Conservation (phyloP, 2,888 invertebrate species). For the Plemyria rubiginata region DNA sequence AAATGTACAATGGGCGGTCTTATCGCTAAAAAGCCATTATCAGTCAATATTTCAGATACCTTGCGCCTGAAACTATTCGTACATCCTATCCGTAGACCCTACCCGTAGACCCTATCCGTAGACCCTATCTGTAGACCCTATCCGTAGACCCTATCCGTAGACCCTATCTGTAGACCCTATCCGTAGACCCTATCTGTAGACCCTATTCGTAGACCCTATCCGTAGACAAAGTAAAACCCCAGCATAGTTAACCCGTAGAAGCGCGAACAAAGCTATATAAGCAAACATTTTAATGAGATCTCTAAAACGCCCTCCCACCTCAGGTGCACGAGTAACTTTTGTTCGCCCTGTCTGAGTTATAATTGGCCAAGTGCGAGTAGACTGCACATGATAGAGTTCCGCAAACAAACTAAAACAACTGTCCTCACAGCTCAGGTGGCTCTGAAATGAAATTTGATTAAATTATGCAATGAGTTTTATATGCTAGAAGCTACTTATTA, state of each 20-base stretch:
- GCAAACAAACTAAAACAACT: background rate
- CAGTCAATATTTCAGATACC: too few species aligned
- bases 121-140: too few species aligned
- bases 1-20: too few species aligned
- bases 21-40: too few species aligned
- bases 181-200: too few species aligned
- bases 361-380: constrained; percentile 3
- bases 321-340: constrained; percentile 4
- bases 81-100: too few species aligned
- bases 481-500: too few species aligned
- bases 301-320: constrained; percentile 2
- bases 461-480: background rate
- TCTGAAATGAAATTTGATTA: background rate
- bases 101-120: too few species aligned
- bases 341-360: constrained; percentile 3
- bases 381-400: background rate
- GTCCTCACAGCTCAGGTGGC: background rate
- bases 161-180: too few species aligned
- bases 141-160: too few species aligned
- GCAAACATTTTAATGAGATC: constrained; percentile 26
- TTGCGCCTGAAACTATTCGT: too few species aligned
- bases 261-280: constrained; percentile 6
- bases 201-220: too few species aligned
- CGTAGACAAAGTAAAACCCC: background rate
- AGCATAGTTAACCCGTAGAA: background rate